A percentile compares a stretch with the other conserved stretches of the same genome.
Evolutionary conservation across 2,113 vertebrate species (phyloP).

Genomic region (Thalassoma bifasciatum): DNA sequence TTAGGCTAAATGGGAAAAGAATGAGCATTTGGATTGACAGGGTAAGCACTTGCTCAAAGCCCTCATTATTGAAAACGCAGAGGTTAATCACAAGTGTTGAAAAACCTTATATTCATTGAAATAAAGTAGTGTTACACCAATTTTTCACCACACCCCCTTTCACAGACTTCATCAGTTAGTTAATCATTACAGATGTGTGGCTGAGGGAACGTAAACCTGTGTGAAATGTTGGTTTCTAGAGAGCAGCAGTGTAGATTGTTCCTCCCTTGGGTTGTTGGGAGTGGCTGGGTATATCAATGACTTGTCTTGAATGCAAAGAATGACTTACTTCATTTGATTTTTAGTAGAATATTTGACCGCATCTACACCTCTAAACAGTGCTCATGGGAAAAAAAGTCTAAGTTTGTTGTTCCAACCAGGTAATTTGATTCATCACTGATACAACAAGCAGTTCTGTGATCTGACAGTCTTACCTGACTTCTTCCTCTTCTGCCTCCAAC

Average conservation of each 20-base stretch:
- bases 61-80: no score
- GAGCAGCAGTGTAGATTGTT: neutral
- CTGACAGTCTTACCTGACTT: neutral
- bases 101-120: neutral
- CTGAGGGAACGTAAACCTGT: neutral
- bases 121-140: neutral
- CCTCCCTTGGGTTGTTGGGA: neutral
- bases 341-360: neutral
- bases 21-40: no score
- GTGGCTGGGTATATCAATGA: neutral
- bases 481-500: neutral
- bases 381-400: neutral
- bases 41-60: no score
- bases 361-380: neutral
- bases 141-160: slow-evolving; percentile 2
- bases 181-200: neutral
- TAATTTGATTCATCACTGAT: no score
- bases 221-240: neutral
- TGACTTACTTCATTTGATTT: neutral
- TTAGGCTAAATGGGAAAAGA: no score
- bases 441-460: neutral
- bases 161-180: slow-evolving; percentile 4
- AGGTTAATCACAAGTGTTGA: no score
- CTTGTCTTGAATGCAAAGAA: no score
- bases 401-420: neutral